phyloP scores from a whole-genome alignment of 2,113 vertebrate genomes.

The Seriola quinqueradiata region DNA sequence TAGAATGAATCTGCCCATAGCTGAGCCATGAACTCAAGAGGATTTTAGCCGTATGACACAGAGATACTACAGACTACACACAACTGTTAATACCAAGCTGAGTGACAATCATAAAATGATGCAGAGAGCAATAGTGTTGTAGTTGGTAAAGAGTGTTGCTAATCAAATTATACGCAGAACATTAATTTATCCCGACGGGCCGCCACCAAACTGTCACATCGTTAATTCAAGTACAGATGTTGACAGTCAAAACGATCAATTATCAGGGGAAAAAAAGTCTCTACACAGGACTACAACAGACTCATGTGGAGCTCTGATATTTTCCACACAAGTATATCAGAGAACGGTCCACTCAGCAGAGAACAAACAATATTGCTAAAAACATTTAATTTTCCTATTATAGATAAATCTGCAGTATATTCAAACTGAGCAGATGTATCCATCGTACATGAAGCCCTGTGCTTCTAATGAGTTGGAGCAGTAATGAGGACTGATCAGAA shows the following conservation, averaged over 20 bases:
- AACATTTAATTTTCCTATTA: not conserved
- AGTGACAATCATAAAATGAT: not conserved
- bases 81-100: not conserved
- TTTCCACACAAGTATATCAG: constrained; percentile 1
- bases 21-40: not conserved
- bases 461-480: constrained; percentile 18
- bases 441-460: not conserved
- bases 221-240: constrained; percentile 32
- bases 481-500: constrained; percentile 21
- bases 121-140: not conserved
- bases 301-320: constrained; percentile 9
- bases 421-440: constrained; percentile 21
- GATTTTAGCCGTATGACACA: not conserved
- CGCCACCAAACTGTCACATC: constrained; percentile 20
- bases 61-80: not conserved
- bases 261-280: constrained; percentile 13
- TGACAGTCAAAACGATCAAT: constrained; percentile 48
- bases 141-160: not conserved
- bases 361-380: constrained; percentile 15
- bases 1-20: too few species aligned
- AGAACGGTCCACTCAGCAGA: constrained; percentile 4
- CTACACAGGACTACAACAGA: constrained; percentile 25
- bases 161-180: constrained; percentile 6
- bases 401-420: not conserved
- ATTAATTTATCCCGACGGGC: constrained; percentile 57